Evolutionary conservation across 2,113 vertebrate genomes (phyloP).

Genomic region (Gobiocypris rarus): DNA sequence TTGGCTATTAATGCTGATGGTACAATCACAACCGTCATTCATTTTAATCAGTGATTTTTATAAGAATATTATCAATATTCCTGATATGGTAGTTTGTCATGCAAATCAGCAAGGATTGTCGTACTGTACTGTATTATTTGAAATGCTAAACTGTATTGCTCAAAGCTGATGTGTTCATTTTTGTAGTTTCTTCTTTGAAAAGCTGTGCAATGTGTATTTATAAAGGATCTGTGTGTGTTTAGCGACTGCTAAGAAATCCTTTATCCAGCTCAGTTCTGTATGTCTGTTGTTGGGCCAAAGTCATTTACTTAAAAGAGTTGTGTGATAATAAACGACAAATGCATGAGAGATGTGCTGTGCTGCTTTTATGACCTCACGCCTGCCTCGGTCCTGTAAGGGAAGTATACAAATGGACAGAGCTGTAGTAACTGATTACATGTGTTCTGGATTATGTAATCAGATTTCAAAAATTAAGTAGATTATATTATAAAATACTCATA

Average conservation of each 20-base stretch:
- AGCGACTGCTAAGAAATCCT: neutral
- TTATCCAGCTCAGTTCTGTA: conserved; percentile 1
- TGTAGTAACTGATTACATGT: too few species aligned
- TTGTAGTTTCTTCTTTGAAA: neutral
- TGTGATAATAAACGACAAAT: conserved; percentile 36
- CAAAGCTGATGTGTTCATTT: neutral
- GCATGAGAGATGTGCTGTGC: conserved; percentile 13
- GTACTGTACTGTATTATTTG: neutral
- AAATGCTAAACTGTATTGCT: neutral
- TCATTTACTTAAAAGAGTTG: neutral
- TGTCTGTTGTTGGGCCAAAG: conserved; percentile 19
- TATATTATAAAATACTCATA: too few species aligned
- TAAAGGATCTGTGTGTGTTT: neutral
- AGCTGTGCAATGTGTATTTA: conserved; percentile 8
- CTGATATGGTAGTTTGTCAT: conserved; percentile 1
- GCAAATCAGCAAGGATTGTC: neutral
- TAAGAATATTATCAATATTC: neutral
- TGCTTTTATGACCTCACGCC: neutral
- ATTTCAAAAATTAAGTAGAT: too few species aligned
- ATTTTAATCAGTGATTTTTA: neutral
- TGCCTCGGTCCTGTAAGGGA: neutral
- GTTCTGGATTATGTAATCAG: too few species aligned
- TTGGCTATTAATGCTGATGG: neutral
- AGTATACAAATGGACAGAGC: too few species aligned
- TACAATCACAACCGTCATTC: neutral